Evolutionary conservation across 2,888 invertebrate genomes (phyloP).

Genomic region (Caenorhabditis drosophilae): DNA sequence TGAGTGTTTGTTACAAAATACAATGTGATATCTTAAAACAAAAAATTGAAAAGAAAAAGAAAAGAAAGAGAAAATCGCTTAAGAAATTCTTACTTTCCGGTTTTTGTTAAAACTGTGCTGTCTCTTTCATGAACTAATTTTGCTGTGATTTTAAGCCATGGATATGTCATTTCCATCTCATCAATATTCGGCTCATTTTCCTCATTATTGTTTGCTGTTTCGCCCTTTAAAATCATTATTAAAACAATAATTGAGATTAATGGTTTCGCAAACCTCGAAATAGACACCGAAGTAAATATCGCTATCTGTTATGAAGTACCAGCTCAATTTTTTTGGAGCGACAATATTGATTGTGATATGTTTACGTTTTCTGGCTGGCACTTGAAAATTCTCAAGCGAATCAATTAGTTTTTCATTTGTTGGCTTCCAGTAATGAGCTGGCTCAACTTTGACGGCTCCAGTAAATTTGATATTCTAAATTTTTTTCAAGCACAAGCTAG

Average conservation of each 20-base stretch:
- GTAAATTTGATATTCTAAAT: slow-evolving; percentile 59
- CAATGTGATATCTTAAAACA: slow-evolving; percentile 49
- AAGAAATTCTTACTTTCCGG: slow-evolving; percentile 47
- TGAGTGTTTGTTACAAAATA: slow-evolving; percentile 66
- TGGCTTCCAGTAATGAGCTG: slow-evolving; percentile 59
- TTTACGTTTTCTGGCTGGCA: slow-evolving; percentile 59
- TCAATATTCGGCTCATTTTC: slow-evolving; percentile 53
- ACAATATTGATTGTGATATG: slow-evolving; percentile 55
- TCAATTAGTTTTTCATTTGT: slow-evolving; percentile 45
- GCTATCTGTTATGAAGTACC: slow-evolving; percentile 68
- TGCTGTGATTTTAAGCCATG: slow-evolving; percentile 64
- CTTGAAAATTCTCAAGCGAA: slow-evolving; percentile 57
- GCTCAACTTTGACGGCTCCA: slow-evolving; percentile 55
- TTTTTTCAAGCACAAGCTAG: not conserved
- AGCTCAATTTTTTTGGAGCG: slow-evolving; percentile 49
- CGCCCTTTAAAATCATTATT: slow-evolving; percentile 9
- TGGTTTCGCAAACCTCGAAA: slow-evolving; percentile 42
- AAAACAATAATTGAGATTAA: not conserved
- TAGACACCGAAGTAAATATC: slow-evolving; percentile 67
- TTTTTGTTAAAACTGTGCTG: slow-evolving; percentile 37
- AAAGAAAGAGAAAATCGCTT: no score
- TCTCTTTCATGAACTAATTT: slow-evolving; percentile 67
- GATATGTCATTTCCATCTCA: slow-evolving; percentile 65
- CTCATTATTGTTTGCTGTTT: slow-evolving; percentile 32
- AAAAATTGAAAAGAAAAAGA: slow-evolving; percentile 2